These are phyloP conservation scores for Pseudococcus longispinus DNA, from an alignment of 2,888 invertebrate species.

Conservation along the genomic window DNA sequence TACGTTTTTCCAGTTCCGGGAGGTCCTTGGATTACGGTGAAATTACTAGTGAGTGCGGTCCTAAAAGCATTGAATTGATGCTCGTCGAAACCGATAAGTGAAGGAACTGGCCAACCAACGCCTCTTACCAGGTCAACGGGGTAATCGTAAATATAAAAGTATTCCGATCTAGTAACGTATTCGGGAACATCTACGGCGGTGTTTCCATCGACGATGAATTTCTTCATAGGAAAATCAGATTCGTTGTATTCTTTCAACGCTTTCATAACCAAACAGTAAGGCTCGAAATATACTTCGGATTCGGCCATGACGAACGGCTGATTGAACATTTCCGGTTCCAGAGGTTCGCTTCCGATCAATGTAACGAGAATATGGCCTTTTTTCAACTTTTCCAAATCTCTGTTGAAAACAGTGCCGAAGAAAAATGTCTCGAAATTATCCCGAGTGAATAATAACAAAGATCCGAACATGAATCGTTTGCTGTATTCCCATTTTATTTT, in stretches of 20 bases:
- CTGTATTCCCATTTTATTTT: slow-evolving; percentile 65
- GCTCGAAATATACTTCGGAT: slow-evolving; percentile 81
- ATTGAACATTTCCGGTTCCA: background rate
- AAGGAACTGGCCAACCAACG: slow-evolving; percentile 59
- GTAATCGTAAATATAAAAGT: background rate
- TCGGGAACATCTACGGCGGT: slow-evolving; percentile 62
- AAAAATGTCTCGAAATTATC: slow-evolving; percentile 74
- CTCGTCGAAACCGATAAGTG: slow-evolving; percentile 68
- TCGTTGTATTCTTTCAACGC: slow-evolving; percentile 70
- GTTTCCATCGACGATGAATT: slow-evolving; percentile 70
- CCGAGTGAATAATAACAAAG: slow-evolving; percentile 76
- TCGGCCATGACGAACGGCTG: slow-evolving; percentile 63
- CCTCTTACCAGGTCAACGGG: background rate
- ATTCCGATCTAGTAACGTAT: slow-evolving; percentile 61
- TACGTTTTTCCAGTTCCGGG: slow-evolving; percentile 84
- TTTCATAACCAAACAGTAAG: slow-evolving; percentile 76
- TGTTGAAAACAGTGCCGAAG: slow-evolving; percentile 73
- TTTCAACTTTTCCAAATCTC: slow-evolving; percentile 62
- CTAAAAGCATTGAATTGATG: slow-evolving; percentile 74
- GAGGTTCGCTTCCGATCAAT: background rate
- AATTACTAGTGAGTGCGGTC: slow-evolving; percentile 74
- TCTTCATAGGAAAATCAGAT: slow-evolving; percentile 72
- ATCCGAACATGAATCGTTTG: slow-evolving; percentile 74
- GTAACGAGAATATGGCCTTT: slow-evolving; percentile 51
- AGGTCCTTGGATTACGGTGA: slow-evolving; percentile 83